phyloP scores from a whole-genome alignment of 2,113 vertebrate genomes.

The Xenopus laevis region DNA sequence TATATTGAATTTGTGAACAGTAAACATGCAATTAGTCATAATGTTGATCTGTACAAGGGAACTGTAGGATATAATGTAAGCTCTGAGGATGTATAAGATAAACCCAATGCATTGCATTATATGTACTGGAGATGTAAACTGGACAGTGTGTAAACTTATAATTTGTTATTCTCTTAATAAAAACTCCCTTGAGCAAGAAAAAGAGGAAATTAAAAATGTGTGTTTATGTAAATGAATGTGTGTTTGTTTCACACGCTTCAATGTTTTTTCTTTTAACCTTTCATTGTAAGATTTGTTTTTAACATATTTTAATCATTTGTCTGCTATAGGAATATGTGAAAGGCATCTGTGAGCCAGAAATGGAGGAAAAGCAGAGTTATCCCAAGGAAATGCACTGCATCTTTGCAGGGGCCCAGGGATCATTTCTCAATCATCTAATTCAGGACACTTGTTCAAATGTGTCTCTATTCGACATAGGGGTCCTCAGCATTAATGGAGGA shows the following conservation, averaged over 20 bases:
- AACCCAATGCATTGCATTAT: too few relatives aligned
- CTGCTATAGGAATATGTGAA: conserved; percentile 84
- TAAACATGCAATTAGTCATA: too few relatives aligned
- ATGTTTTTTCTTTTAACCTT: background rate
- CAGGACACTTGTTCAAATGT: conserved; percentile 90
- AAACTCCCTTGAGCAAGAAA: too few relatives aligned
- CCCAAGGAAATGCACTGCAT: conserved; percentile 97
- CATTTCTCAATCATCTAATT: conserved; percentile 85
- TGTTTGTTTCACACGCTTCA: background rate
- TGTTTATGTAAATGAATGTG: background rate
- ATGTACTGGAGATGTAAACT: too few relatives aligned
- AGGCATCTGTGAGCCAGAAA: conserved; percentile 90
- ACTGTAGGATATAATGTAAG: too few relatives aligned
- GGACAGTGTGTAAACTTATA: too few relatives aligned
- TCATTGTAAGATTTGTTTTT: background rate
- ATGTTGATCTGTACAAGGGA: too few relatives aligned
- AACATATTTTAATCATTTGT: background rate
- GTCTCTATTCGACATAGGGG: conserved; percentile 76
- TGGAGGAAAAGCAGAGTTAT: conserved; percentile 82
- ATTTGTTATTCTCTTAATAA: too few relatives aligned
- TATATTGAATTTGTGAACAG: too few relatives aligned
- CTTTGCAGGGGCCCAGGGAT: conserved; percentile 80
- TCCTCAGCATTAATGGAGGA: conserved; percentile 75
- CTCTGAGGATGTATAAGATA: too few relatives aligned
- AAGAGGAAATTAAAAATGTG: too few relatives aligned